Percentiles rank a stretch among this genome's conserved stretches.
phyloP scores from a whole-genome alignment of 2,113 vertebrate genomes.

The Notothenia coriiceps region DNA sequence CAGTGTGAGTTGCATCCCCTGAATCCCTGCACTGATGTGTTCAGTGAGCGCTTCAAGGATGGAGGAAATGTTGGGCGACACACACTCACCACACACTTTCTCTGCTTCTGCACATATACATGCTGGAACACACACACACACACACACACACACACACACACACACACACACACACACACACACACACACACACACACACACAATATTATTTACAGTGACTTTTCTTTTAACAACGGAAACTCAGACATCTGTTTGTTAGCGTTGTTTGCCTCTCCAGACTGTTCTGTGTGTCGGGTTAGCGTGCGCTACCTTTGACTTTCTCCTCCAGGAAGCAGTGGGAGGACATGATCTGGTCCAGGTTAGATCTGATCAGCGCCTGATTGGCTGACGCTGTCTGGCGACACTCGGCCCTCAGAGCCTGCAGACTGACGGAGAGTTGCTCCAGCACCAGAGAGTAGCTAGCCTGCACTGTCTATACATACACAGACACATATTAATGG shows the following conservation, averaged over 20 bases:
- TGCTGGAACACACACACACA: conserved; percentile 72
- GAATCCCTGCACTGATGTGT: conserved; percentile 88
- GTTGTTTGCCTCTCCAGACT: neutral
- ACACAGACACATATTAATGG: neutral
- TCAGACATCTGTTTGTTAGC: neutral
- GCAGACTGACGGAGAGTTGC: conserved; percentile 85
- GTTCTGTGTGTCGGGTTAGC: neutral
- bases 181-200: neutral
- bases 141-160: conserved; percentile 7
- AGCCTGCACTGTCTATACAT: conserved; percentile 86
- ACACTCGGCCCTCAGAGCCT: conserved; percentile 88
- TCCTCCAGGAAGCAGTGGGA: conserved; percentile 90
- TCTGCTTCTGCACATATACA: conserved; percentile 84
- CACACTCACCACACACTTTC: conserved; percentile 84
- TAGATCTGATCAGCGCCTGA: conserved; percentile 89
- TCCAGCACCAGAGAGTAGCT: conserved; percentile 87
- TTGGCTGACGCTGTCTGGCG: conserved; percentile 82
- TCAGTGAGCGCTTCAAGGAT: conserved; percentile 92
- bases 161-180: neutral
- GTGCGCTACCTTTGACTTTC: conserved; percentile 89
- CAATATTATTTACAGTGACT: neutral
- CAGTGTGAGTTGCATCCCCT: conserved; percentile 85
- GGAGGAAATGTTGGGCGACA: conserved; percentile 89
- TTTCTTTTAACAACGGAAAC: neutral
- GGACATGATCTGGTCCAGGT: conserved; percentile 92